A percentile compares a stretch with the other conserved stretches of the same genome.
phyloP scores from a whole-genome alignment of 2,797 vertebrate species.

The Lindbergichthys nudifrons region DNA sequence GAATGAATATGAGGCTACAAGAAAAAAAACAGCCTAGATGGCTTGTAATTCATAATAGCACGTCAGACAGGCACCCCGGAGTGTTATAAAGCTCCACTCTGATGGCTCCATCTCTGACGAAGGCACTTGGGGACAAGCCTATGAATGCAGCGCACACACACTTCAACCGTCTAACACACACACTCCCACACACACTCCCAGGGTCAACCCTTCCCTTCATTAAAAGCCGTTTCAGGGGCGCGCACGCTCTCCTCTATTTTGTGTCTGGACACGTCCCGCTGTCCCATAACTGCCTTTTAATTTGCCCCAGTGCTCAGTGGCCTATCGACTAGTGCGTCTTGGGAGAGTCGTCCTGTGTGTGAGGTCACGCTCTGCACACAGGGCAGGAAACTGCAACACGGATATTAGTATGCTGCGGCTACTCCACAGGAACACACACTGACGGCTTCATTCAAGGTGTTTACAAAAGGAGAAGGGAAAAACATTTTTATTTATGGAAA shows the following conservation, averaged over 20 bases:
- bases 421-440: background rate
- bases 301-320: constrained; percentile 66
- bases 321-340: constrained; percentile 66
- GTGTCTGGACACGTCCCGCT: constrained; percentile 59
- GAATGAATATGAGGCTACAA: constrained; percentile 31
- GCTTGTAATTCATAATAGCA: constrained; percentile 68
- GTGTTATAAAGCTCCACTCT: constrained; percentile 58
- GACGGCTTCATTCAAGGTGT: background rate
- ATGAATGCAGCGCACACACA: constrained; percentile 33
- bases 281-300: constrained; percentile 78
- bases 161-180: background rate
- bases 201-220: constrained; percentile 62
- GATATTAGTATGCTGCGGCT: constrained; percentile 41
- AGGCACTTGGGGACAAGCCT: constrained; percentile 61
- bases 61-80: constrained; percentile 46
- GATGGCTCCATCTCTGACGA: constrained; percentile 65
- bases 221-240: constrained; percentile 60
- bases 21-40: constrained; percentile 8
- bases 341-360: constrained; percentile 48
- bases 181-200: constrained; percentile 3
- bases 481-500: background rate
- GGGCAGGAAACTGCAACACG: constrained; percentile 23
- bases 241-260: constrained; percentile 58
- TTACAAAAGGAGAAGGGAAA: background rate
- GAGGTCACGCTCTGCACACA: constrained; percentile 57